Base-by-base conservation (phyloP, 1,140 invertebrate genomes). In the Sminthurides bifidus region DNA sequence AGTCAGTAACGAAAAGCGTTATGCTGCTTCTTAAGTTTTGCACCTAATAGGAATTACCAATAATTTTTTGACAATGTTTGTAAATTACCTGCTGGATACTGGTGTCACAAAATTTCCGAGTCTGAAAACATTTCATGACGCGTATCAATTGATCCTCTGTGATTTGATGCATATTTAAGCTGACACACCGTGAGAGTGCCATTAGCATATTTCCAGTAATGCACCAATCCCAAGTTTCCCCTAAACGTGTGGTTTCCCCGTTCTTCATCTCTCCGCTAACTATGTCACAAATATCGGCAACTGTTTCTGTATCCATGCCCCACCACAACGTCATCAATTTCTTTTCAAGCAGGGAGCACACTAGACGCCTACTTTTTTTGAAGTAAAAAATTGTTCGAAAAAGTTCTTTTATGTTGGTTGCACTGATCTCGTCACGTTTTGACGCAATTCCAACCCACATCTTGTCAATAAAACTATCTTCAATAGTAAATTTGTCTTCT, bases 391-490 rank as follows among this genome's bases (percentile, higher is more conserved):
- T 64, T 38, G 77, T 71, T 59, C 69, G 70, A 62, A 80, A 81
- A 24, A 83, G 67, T 27, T 73, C 59, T 3, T 76, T 67, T 48
- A 84, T 71, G 68, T 80, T 79, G 12, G 69, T 66, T 54, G 73
- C 73, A 66, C 76, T 71, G 17, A 85, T 80, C 15, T 81, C 74
- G 19, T 72, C 66, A 54, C 79, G 74, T 55, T 73, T 75, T 8
- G 75, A 74, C 30, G 75, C 69, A 50, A 85, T 75, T 27, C 81
- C 81, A 59, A 78, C 68, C 83, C 83, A 85, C n/a, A 84, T 64
- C 65, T 77, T 77, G 58, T 85, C 81, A 45, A 81, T 56, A 44
- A 60, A 69, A 58, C 24, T 61, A 71, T 14, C 70, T 69, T 29
- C 75, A 70, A 45, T 66, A 65, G 68, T 75, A 77, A 48, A 72